Evolutionary conservation across 2,797 vertebrate species (phyloP), one percentile per base, ranked within the genome.

Genomic region (Rhinatrema bivittatum): DNA sequence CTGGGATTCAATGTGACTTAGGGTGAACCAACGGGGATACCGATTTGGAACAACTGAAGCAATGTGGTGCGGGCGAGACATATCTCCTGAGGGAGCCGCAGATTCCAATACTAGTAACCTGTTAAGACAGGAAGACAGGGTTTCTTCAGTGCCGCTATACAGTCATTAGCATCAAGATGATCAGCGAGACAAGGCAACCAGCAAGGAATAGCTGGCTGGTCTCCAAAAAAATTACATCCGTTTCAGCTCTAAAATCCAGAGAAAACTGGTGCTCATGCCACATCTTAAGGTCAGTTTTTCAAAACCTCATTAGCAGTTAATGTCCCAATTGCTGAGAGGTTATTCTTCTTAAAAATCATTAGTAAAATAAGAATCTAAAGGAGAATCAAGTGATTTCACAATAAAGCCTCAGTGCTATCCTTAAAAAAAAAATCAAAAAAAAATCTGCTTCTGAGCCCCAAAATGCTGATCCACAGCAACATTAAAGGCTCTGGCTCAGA

Each of bases 1-100:
- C 80, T 98, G 95, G 54, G 94, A 96, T 75, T 98, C 95, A 12
- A 98, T 93, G 84, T 98, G 95, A 84, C 92, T 97, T 62, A 98
- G 78, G 29, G 92, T 98, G 87, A 98, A 98, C 95, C 94, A 96
- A 49, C 92, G 91, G 14, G 93, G 93, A 69, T 93, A 94, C 24
- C 92, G 86, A 77, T 95, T 97, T 62, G 91, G 86, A 65, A 94
- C 89, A 55, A 95, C 88, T 3, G 93, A 94, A 15, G 93, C 90
- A 42, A 97, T 92, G 59, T 97, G 91, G 70, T 93, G 91, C 32
- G 91, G 90, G 58, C 88, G 88, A 39, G 91, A 87, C 70, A 93
- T 59, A 59, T 96, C 93, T 37, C 84, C 84, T 0, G 86, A 86
- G 25, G 89, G 76, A 72, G 84, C 78, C 21, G 81, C 79, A 50